phyloP scores from a whole-genome alignment of 1,140 invertebrate species.

The Drosophila elegans region DNA sequence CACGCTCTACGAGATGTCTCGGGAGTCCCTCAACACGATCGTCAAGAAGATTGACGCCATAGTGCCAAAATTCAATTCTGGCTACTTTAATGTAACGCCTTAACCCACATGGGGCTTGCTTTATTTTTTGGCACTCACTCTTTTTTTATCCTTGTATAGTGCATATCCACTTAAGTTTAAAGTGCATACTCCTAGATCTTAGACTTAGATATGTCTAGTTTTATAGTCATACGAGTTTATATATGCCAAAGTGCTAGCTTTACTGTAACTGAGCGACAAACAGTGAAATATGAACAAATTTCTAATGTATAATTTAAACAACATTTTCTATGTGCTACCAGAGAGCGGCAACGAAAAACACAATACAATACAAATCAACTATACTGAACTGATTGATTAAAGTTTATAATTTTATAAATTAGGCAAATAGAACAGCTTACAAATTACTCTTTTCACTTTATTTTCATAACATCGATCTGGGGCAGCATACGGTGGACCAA shows the following conservation, averaged over 20 bases:
- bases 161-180: constrained; percentile 40
- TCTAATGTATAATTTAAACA: constrained; percentile 34
- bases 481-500: constrained; percentile 1
- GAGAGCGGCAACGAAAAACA: constrained; percentile 18
- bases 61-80: constrained; percentile 72
- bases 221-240: constrained; percentile 50
- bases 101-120: constrained; percentile 22
- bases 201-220: constrained; percentile 50
- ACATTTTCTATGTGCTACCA: constrained; percentile 48
- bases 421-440: constrained; percentile 28
- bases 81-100: constrained; percentile 40
- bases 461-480: constrained; percentile 16
- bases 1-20: constrained; percentile 76
- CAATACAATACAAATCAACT: constrained; percentile 36
- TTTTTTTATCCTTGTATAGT: constrained; percentile 35
- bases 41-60: constrained; percentile 68
- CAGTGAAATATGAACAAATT: constrained; percentile 50
- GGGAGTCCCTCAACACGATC: constrained; percentile 68
- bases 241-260: constrained; percentile 53
- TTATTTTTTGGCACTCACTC: constrained; percentile 34
- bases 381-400: constrained; percentile 71
- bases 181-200: constrained; percentile 46
- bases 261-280: constrained; percentile 38
- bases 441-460: constrained; percentile 27
- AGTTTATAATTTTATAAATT: constrained; percentile 42